These are phyloP conservation scores for Rutpela maculata DNA, from an alignment of 2,888 invertebrate genomes.

Conservation along the genomic window DNA sequence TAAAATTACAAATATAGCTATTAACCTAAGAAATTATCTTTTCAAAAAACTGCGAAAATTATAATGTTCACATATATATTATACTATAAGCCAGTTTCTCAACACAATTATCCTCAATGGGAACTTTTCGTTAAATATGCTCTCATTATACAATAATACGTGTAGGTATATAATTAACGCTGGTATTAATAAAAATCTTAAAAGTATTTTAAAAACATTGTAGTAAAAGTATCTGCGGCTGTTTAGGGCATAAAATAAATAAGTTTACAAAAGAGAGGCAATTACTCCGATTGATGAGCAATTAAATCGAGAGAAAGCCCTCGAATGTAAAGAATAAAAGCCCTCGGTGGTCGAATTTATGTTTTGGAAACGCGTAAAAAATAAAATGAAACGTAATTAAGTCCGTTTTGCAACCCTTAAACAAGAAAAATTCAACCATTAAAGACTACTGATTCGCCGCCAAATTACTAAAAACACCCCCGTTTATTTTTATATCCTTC, in stretches of 20 bases:
- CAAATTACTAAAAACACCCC: background rate
- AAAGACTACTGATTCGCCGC: slow-evolving; percentile 42
- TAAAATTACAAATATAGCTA: no score
- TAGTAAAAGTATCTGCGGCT: slow-evolving; percentile 12
- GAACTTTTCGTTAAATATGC: background rate
- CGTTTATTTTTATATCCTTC: slow-evolving; percentile 9
- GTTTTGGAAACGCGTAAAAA: slow-evolving; percentile 55
- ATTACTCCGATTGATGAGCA: slow-evolving; percentile 48
- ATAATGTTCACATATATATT: no score
- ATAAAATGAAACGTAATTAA: slow-evolving; percentile 55
- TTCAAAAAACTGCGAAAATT: no score
- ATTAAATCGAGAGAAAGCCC: slow-evolving; percentile 43
- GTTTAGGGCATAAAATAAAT: slow-evolving; percentile 27
- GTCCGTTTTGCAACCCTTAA: slow-evolving; percentile 48
- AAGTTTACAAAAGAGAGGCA: slow-evolving; percentile 43
- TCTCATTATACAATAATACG: background rate
- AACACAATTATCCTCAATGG: background rate
- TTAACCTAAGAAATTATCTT: no score
- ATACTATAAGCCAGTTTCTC: no score
- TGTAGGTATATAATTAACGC: background rate
- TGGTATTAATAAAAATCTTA: background rate
- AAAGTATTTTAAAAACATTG: slow-evolving; percentile 8
- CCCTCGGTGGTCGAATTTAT: slow-evolving; percentile 52
- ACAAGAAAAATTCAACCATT: slow-evolving; percentile 52
- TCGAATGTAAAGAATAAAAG: slow-evolving; percentile 42